Base-by-base conservation (phyloP, 2,113 vertebrate species). In the Vidua chalybeata region DNA sequence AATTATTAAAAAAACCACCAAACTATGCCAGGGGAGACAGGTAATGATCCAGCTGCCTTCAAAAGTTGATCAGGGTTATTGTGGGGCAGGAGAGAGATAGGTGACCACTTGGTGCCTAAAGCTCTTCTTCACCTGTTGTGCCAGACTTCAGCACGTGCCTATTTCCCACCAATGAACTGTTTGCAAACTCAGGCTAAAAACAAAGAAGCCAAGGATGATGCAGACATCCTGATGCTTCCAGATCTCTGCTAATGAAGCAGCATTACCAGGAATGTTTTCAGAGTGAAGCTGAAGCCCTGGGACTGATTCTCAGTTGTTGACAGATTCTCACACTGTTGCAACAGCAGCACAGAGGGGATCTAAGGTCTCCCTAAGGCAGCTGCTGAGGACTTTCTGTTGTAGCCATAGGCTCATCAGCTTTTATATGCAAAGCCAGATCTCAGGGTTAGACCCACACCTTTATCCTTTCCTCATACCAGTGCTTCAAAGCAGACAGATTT, bases 231-330 rank as follows among this genome's bases (percentile, higher is more conserved):
- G 62, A 31, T 0, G 0, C 73, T 89, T 89, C 77, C 76, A 94
- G 73, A 89, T 75, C 84, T 77, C 54, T 95, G 81, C 63, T 91
- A 93, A 91, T 58, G 87, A 89, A 91, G 78, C 37, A 83, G 89
- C 41, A 88, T 83, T 69, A 85, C 64, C 51, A 85, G 58, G 78
- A 55, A 85, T 63, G 51, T 91, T 96, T 89, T 85, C 78, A 67
- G 71, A 87, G 55, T 10, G 51, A 83, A 82, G 58, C 1, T 74
- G 72, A 71, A 79, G 64, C 51, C 30, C 43, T 62, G 46, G 54
- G 54, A 89, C 63, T 73, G 74, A 63, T 46, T 73, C 46, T 62
- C 37, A 24, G 66, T 35, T 89, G 52, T 90, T 84, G 89, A 64
- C 87, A 94, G 84, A 67, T 55, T 86, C 80, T 91, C 64, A 73